These are phyloP conservation scores for Patella ulyssiponensis DNA, from an alignment of 2,888 invertebrate species.

Conservation along the genomic window DNA sequence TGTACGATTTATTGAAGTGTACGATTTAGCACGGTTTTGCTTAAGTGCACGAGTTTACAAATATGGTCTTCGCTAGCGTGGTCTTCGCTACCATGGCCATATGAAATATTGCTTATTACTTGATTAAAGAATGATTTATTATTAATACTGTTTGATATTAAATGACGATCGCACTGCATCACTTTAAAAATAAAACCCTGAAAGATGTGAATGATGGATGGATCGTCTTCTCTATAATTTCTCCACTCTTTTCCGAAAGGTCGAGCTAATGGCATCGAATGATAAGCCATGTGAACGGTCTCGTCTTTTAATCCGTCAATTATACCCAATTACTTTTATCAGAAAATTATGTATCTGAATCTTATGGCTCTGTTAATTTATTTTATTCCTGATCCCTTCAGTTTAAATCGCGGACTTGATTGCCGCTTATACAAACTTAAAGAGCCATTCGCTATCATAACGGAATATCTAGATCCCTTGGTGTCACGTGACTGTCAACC, in stretches of 20 bases:
- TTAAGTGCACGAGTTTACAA: too few relatives aligned
- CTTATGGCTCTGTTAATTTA: slow-evolving; percentile 2
- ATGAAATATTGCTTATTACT: too few relatives aligned
- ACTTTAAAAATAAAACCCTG: too few relatives aligned
- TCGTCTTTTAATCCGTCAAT: slow-evolving; percentile 9
- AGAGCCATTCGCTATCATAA: background rate
- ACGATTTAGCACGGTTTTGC: too few relatives aligned
- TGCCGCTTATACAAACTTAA: slow-evolving; percentile 10
- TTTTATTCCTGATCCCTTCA: background rate
- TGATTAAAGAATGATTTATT: too few relatives aligned
- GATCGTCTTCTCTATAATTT: too few relatives aligned
- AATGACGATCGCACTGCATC: too few relatives aligned
- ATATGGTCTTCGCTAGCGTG: too few relatives aligned
- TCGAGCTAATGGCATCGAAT: background rate
- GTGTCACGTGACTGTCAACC: background rate
- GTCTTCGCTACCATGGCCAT: too few relatives aligned
- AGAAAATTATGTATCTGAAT: slow-evolving; percentile 11
- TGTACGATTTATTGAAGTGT: too few relatives aligned
- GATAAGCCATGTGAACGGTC: background rate
- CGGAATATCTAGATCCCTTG: background rate
- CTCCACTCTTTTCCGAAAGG: background rate
- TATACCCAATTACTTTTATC: slow-evolving; percentile 7
- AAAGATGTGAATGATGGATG: too few relatives aligned
- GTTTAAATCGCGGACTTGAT: background rate
- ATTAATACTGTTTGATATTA: too few relatives aligned